Conservation (phyloP, 2,113 vertebrate genomes). For the Lamprotornis superbus region DNA sequence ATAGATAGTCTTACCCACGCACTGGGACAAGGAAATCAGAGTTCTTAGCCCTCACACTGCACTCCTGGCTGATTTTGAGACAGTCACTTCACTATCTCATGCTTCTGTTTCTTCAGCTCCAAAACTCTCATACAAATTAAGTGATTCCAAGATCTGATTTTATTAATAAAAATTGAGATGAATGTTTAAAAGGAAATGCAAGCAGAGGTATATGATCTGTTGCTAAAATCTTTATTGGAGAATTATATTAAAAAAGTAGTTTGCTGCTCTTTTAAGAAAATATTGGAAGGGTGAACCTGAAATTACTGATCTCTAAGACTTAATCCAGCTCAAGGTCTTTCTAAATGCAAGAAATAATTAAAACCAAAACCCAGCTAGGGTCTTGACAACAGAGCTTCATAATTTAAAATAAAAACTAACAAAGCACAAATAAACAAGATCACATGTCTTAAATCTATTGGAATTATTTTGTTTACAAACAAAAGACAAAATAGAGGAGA, state of each 20-base stretch:
- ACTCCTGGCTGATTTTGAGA: neutral
- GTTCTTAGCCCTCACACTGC: neutral
- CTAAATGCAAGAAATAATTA: neutral
- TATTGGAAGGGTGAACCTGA: neutral
- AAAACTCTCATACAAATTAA: neutral
- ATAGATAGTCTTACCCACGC: neutral
- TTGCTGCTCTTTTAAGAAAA: neutral
- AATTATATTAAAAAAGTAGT: neutral
- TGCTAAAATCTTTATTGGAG: neutral
- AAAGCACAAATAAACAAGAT: neutral
- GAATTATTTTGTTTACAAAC: neutral
- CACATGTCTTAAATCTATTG: neutral
- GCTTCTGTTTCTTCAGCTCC: neutral
- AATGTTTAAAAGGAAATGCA: neutral
- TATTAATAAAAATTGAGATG: neutral
- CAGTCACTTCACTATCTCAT: neutral
- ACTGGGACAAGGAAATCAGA: neutral
- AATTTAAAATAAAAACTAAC: neutral
- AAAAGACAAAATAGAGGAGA: neutral
- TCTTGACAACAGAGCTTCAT: neutral
- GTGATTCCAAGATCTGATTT: neutral
- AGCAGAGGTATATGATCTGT: neutral
- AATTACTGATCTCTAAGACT: neutral
- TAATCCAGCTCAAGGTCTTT: neutral
- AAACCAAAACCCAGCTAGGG: neutral